A percentile compares a stretch with the other conserved stretches of the same genome.
Conservation (phyloP, 2,797 vertebrate species). For the Sebastes variabilis region DNA sequence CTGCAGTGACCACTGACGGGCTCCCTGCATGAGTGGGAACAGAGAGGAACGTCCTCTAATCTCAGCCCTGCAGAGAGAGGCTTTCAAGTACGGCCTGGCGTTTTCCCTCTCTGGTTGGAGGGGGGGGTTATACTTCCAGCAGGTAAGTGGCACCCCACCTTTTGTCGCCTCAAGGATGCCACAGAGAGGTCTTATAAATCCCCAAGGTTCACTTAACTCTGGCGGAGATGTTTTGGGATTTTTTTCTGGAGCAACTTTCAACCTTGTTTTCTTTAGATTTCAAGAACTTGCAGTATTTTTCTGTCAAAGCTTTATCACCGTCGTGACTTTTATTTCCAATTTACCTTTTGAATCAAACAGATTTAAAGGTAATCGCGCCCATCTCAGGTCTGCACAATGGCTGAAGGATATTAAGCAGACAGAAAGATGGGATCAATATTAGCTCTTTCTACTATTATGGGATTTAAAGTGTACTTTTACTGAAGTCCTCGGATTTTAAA, state of each 20-base stretch:
- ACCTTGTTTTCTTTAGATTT: slow-evolving; percentile 14
- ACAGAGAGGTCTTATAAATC: slow-evolving; percentile 34
- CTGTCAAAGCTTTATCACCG: background rate
- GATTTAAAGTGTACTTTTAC: slow-evolving; percentile 45
- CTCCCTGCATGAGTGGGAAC: slow-evolving; percentile 49
- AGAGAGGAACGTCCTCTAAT: slow-evolving; percentile 66
- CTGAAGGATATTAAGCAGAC: slow-evolving; percentile 27
- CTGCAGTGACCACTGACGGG: slow-evolving; percentile 42
- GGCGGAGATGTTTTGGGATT: background rate
- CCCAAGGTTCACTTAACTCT: slow-evolving; percentile 7
- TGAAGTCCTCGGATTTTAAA: slow-evolving; percentile 51
- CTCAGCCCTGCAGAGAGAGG: slow-evolving; percentile 65
- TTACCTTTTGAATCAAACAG: slow-evolving; percentile 27
- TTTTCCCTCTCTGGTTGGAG: slow-evolving; percentile 6
- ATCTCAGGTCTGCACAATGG: slow-evolving; percentile 30
- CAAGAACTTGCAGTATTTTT: slow-evolving; percentile 1
- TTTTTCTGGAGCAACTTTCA: background rate
- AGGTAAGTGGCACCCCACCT: slow-evolving; percentile 57
- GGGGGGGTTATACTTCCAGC: slow-evolving; percentile 26
- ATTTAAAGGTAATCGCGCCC: slow-evolving; percentile 25
- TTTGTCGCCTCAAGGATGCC: slow-evolving; percentile 35
- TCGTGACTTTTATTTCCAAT: slow-evolving; percentile 15
- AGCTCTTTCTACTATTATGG: slow-evolving; percentile 47
- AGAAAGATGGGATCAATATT: slow-evolving; percentile 61
- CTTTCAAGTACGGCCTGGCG: slow-evolving; percentile 54